phyloP scores from a whole-genome alignment of 2,113 vertebrate genomes.

The Tiliqua scincoides region DNA sequence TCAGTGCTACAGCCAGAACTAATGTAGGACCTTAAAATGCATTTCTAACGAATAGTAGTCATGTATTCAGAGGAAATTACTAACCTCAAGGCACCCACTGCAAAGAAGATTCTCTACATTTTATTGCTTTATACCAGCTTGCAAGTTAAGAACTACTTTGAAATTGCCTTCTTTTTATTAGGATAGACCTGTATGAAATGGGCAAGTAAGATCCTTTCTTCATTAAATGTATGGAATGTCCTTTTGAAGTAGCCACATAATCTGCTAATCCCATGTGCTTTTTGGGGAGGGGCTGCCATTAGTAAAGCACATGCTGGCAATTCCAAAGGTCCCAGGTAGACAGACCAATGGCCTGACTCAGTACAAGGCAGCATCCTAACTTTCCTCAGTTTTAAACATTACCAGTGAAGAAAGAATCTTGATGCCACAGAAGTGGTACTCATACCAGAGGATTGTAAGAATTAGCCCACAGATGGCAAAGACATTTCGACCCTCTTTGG shows the following conservation, averaged over 20 bases:
- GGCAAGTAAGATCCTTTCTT: not conserved
- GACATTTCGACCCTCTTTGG: not conserved
- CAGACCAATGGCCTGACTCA: too few species aligned
- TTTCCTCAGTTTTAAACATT: not conserved
- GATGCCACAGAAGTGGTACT: not conserved
- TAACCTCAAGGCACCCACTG: not conserved
- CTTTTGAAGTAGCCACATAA: not conserved
- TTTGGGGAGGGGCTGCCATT: too few species aligned
- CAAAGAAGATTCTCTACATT: conserved; percentile 22
- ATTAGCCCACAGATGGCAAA: not conserved
- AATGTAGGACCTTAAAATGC: conserved; percentile 14
- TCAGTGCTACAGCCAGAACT: conserved; percentile 9
- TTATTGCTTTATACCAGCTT: conserved; percentile 9
- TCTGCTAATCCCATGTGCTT: too few species aligned
- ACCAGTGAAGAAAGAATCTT: not conserved
- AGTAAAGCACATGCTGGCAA: too few species aligned
- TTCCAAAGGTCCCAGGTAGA: too few species aligned
- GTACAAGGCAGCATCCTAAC: too few species aligned
- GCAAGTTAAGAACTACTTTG: conserved; percentile 10
- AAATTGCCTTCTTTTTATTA: conserved; percentile 6
- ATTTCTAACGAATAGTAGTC: not conserved
- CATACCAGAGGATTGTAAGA: not conserved
- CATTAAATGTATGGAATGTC: not conserved
- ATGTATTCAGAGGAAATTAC: not conserved
- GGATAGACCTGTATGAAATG: not conserved